Evolutionary conservation across 2,113 vertebrate genomes (phyloP), one percentile per base, ranked within the genome.

Genomic region (Bubo blakistoni): DNA sequence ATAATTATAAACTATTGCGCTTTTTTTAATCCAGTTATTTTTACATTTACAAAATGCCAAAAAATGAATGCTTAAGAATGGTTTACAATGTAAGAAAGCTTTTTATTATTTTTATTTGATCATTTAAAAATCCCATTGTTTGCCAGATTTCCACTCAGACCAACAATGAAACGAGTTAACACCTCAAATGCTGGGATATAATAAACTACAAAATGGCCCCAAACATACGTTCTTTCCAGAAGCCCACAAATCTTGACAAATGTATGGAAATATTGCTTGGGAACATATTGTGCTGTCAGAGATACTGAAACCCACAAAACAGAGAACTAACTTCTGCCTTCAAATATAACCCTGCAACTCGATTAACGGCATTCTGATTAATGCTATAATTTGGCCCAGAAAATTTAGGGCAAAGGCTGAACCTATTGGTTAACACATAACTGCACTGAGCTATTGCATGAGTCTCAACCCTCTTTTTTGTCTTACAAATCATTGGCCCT

Each of bases 401-500:
- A 94, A 89, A 94, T 85, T 91, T 89, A 77, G 86, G 66, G 38
- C 34, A 72, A 95, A 90, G 51, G 58, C 86, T 94, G 92, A 85
- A 90, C 19, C 84, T 90, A 25, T 90, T 95, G 87, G 84, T 92
- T 95, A 85, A 80, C 81, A 76, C 32, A 25, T 52, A 95, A 80
- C 74, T 94, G 58, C 79, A 61, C 74, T 74, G 81, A 94, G 93
- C 73, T 67, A 61, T 82, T 84, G 83, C 89, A 59, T 62, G 70
- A 85, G 71, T 77, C 78, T 94, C 66, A 77, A 34, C 44, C 20
- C 32, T 85, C 49, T 70, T 88, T 96, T 97, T 94, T 80, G 86
- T 95, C 91, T 91, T 97, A 83, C 78, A 94, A 90, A 90, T 96
- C 91, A 95, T 95, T 96, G 91, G 86, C 74, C 94, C 81, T 95